Conservation (phyloP, 2,113 vertebrate species). For the Gambusia affinis region DNA sequence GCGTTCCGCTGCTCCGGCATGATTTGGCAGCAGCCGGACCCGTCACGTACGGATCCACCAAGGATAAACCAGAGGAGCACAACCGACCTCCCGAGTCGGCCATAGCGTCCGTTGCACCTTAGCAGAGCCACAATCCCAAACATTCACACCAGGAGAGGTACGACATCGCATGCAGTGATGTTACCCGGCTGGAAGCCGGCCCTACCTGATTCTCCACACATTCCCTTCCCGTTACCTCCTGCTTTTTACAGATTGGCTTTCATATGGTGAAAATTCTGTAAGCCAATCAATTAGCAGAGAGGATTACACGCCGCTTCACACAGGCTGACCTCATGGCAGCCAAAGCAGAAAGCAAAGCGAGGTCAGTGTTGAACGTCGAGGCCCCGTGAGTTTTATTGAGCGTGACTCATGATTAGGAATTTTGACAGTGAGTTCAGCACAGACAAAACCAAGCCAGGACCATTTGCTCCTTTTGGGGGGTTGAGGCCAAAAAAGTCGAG, state of each 20-base stretch:
- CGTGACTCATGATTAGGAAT: constrained; percentile 61
- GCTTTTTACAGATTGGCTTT: constrained; percentile 80
- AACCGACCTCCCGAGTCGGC: constrained; percentile 12
- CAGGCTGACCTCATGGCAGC: constrained; percentile 42
- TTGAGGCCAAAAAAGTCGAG: constrained; percentile 9
- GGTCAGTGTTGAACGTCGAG: constrained; percentile 35
- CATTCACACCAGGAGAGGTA: constrained; percentile 56
- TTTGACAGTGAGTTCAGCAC: constrained; percentile 55
- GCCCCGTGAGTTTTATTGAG: constrained; percentile 20
- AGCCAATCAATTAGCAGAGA: constrained; percentile 76
- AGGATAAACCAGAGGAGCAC: constrained; percentile 45
- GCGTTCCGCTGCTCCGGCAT: constrained; percentile 20
- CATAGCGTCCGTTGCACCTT: constrained; percentile 18
- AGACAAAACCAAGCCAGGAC: constrained; percentile 28
- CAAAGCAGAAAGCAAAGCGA: constrained; percentile 36
- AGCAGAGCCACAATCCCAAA: constrained; percentile 43
- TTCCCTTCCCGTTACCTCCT: constrained; percentile 39
- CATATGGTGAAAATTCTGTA: constrained; percentile 74
- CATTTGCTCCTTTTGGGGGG: constrained; percentile 8
- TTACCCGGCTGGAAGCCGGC: constrained; percentile 71
- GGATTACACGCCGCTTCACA: constrained; percentile 59
- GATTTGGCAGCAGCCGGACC: constrained; percentile 23
- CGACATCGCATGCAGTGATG: constrained; percentile 65
- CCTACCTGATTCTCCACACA: constrained; percentile 69
- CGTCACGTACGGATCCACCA: constrained; percentile 25